Evolutionary conservation across 2,888 invertebrate genomes (phyloP).

Genomic region (Lasioglossum leucozonium): DNA sequence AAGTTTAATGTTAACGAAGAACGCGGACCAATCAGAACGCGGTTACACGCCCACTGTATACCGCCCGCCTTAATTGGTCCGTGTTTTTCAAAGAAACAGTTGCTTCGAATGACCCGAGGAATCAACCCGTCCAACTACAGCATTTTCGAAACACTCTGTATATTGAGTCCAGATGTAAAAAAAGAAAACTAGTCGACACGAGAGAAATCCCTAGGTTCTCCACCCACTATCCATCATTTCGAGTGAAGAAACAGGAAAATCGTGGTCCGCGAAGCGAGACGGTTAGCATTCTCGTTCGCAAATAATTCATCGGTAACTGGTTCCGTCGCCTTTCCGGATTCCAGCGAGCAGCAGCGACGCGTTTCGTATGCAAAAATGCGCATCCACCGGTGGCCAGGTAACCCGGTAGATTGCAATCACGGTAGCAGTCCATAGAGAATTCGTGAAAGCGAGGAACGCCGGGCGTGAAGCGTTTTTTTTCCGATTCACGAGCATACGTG

Average conservation of each 20-base stretch:
- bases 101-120: too few species aligned
- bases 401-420: constrained; percentile 44
- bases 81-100: too few species aligned
- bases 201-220: background rate
- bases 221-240: background rate
- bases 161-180: background rate
- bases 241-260: constrained; percentile 22
- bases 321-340: constrained; percentile 66
- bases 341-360: constrained; percentile 32
- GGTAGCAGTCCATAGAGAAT: constrained; percentile 33
- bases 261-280: constrained; percentile 53
- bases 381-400: constrained; percentile 27
- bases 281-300: constrained; percentile 40
- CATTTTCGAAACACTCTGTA: background rate
- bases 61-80: too few species aligned
- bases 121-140: too few species aligned
- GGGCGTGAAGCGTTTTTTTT: constrained; percentile 47
- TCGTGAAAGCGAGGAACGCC: constrained; percentile 43
- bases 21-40: too few species aligned
- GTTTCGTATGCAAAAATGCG: constrained; percentile 42
- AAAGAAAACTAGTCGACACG: background rate
- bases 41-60: too few species aligned
- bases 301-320: constrained; percentile 37
- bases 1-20: too few species aligned
- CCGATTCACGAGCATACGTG: constrained; percentile 29